Conservation (phyloP, 1,140 invertebrate genomes). For the Delia radicum region DNA sequence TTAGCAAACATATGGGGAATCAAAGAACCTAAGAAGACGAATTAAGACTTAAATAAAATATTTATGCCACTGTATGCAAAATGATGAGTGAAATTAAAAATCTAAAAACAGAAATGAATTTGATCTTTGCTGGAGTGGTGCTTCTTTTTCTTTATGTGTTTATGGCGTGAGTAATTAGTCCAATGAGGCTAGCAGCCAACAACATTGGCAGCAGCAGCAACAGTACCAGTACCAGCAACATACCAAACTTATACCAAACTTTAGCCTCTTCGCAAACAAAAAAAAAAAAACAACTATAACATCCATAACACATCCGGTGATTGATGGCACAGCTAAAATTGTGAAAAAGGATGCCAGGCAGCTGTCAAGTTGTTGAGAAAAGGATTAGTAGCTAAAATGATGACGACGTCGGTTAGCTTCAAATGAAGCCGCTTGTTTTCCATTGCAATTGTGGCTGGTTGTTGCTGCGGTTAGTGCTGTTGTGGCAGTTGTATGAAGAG, state of each 20-base stretch:
- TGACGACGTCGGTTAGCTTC: constrained; percentile 34
- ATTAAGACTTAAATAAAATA: background rate
- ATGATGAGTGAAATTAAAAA: background rate
- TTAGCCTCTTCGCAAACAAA: background rate
- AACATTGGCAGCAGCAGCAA: background rate
- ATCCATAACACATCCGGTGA: constrained; percentile 37
- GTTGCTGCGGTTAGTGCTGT: background rate
- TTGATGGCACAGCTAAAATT: constrained; percentile 55
- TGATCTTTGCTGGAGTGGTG: constrained; percentile 14
- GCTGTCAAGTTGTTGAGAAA: constrained; percentile 55
- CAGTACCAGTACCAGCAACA: background rate
- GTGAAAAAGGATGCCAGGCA: constrained; percentile 48
- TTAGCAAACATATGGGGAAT: background rate
- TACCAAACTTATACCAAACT: background rate
- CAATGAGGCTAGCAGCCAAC: background rate
- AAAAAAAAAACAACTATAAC: background rate
- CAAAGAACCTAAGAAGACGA: background rate
- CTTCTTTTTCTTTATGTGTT: no score
- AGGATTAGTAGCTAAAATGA: constrained; percentile 44
- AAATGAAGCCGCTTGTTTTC: constrained; percentile 45
- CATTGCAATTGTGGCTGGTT: background rate
- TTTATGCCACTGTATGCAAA: constrained; percentile 13
- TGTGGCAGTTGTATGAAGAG: constrained; percentile 1
- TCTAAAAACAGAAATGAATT: background rate
- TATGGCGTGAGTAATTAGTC: constrained; percentile 22